Evolutionary conservation across 2,797 vertebrate species (phyloP).

Genomic region (Aphelocoma californica): DNA sequence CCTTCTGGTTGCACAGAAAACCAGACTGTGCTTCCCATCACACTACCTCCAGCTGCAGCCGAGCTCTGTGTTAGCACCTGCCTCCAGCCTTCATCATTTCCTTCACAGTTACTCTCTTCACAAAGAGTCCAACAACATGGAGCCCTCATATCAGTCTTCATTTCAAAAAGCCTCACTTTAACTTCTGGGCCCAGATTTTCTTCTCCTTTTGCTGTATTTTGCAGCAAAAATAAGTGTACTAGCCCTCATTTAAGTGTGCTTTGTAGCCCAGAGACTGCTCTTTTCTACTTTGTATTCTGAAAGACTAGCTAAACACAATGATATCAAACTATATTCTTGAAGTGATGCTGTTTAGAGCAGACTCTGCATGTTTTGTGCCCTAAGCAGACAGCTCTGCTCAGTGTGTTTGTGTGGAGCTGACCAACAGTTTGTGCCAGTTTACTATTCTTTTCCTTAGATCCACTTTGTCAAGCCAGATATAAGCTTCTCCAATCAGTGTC

Average conservation of each 20-base stretch:
- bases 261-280: constrained; percentile 54
- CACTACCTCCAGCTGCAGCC: not conserved
- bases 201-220: constrained; percentile 33
- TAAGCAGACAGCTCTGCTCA: constrained; percentile 73
- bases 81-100: constrained; percentile 21
- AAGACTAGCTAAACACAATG: constrained; percentile 70
- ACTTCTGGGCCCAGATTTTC: constrained; percentile 42
- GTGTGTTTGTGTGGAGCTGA: constrained; percentile 88
- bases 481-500: constrained; percentile 96
- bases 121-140: constrained; percentile 38
- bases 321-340: constrained; percentile 55
- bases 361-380: constrained; percentile 53
- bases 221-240: constrained; percentile 46
- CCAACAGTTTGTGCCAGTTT: constrained; percentile 97
- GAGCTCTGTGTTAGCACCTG: constrained; percentile 16
- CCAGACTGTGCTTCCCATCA: constrained; percentile 10
- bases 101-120: constrained; percentile 41
- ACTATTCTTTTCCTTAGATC: constrained; percentile 98
- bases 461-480: constrained; percentile 98
- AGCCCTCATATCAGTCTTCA: not conserved
- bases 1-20: constrained; percentile 24
- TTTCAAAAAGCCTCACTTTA: constrained; percentile 24
- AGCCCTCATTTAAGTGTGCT: constrained; percentile 63
- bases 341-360: constrained; percentile 49
- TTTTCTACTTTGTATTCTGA: constrained; percentile 51